Evolutionary conservation across 2,797 vertebrate species (phyloP).

Genomic region (Chelon auratus): DNA sequence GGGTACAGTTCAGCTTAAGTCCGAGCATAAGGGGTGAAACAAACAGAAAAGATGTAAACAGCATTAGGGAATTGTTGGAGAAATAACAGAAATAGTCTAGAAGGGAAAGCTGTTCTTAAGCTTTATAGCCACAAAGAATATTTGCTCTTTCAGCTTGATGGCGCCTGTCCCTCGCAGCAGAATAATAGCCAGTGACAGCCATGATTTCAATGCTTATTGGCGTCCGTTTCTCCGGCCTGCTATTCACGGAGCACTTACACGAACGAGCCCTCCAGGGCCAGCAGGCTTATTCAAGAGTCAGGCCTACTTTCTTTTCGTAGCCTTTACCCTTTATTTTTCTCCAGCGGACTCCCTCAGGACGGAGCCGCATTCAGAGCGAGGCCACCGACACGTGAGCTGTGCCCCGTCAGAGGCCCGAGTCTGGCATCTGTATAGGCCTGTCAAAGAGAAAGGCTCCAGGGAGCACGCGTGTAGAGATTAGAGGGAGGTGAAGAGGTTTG

Average conservation of each 20-base stretch:
- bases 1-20: conserved; percentile 10
- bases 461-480: conserved; percentile 46
- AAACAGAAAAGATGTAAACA: conserved; percentile 19
- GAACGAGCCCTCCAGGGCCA: conserved; percentile 44
- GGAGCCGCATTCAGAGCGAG: conserved; percentile 35
- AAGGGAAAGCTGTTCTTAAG: conserved; percentile 62
- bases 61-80: conserved; percentile 4
- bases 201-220: conserved; percentile 55
- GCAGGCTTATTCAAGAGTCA: conserved; percentile 46
- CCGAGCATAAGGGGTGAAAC: neutral
- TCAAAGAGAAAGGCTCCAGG: conserved; percentile 49
- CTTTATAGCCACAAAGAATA: conserved; percentile 42
- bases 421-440: conserved; percentile 58
- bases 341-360: conserved; percentile 29
- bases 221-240: conserved; percentile 49
- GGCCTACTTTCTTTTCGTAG: conserved; percentile 52
- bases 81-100: conserved; percentile 36
- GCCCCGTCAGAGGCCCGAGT: conserved; percentile 31
- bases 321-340: conserved; percentile 46
- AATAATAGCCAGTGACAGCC: conserved; percentile 19
- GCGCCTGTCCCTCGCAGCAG: conserved; percentile 30
- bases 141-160: conserved; percentile 57
- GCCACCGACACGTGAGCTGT: conserved; percentile 42
- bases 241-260: conserved; percentile 68
- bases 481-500: conserved; percentile 61